phyloP scores from a whole-genome alignment of 1,140 invertebrate species.

The Cataglyphis hispanica region DNA sequence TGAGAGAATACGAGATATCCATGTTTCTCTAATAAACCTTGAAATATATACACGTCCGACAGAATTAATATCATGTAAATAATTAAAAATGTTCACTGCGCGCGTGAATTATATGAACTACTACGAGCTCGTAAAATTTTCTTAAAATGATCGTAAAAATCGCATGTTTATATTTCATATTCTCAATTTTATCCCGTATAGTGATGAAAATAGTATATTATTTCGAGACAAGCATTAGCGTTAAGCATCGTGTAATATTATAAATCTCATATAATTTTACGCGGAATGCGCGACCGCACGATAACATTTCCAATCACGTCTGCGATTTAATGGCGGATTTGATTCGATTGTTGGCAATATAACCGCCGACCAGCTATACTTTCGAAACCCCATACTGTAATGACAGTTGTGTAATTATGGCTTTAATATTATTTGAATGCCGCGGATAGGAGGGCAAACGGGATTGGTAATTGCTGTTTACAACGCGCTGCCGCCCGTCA shows the following conservation, averaged over 20 bases:
- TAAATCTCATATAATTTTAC: not conserved
- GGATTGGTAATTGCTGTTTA: constrained; percentile 58
- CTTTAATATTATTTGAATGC: constrained; percentile 51
- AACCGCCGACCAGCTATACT: constrained; percentile 15
- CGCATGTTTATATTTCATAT: not conserved
- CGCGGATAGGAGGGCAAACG: not conserved
- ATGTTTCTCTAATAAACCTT: not conserved
- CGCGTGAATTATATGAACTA: not conserved
- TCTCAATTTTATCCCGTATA: not conserved
- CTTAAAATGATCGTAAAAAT: not conserved
- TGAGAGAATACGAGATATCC: not conserved
- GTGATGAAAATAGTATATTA: not conserved
- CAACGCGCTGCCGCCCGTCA: constrained; percentile 34
- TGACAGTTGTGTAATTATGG: constrained; percentile 53
- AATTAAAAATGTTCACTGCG: not conserved
- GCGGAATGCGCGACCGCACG: not conserved
- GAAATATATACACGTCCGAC: not conserved
- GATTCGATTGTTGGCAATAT: constrained; percentile 2
- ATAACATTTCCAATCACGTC: constrained; percentile 29
- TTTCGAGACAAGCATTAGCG: not conserved
- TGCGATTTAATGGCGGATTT: constrained; percentile 27
- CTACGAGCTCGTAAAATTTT: not conserved
- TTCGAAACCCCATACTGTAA: constrained; percentile 23
- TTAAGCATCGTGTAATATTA: not conserved
- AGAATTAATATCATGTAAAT: not conserved